These are phyloP conservation scores for Callipepla squamata DNA, from an alignment of 2,113 vertebrate genomes.

Conservation along the genomic window DNA sequence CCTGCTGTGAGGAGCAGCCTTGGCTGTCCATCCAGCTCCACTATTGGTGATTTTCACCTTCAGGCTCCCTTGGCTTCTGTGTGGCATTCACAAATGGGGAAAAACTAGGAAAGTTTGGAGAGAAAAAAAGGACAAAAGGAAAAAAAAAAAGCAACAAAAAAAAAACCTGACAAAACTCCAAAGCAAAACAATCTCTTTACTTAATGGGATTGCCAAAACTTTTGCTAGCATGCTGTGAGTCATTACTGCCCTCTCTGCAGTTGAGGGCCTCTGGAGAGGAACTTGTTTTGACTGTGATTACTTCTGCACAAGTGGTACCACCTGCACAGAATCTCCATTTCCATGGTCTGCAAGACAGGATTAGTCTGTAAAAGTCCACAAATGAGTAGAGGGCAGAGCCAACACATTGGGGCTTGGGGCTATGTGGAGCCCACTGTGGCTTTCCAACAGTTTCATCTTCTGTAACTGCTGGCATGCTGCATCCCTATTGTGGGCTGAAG, in stretches of 20 bases:
- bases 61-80: not conserved
- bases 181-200: not conserved
- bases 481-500: not conserved
- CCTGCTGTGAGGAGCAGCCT: not conserved
- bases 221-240: not conserved
- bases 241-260: conserved; percentile 8
- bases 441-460: not conserved
- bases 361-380: not conserved
- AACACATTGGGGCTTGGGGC: not conserved
- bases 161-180: not conserved
- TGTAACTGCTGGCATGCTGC: not conserved
- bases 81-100: not conserved
- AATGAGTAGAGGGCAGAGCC: fast-evolving
- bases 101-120: not conserved
- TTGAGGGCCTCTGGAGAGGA: not conserved
- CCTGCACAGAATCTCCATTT: conserved; percentile 10
- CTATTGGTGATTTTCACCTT: not conserved
- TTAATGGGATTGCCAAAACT: not conserved
- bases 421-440: not conserved
- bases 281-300: not conserved
- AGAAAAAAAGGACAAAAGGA: not conserved
- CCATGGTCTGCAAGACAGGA: not conserved
- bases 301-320: not conserved
- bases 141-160: not conserved
- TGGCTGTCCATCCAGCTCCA: not conserved